Conservation (phyloP, 53 echinoderm and acorn worm genomes). For the Temnopleurus reevesii region DNA sequence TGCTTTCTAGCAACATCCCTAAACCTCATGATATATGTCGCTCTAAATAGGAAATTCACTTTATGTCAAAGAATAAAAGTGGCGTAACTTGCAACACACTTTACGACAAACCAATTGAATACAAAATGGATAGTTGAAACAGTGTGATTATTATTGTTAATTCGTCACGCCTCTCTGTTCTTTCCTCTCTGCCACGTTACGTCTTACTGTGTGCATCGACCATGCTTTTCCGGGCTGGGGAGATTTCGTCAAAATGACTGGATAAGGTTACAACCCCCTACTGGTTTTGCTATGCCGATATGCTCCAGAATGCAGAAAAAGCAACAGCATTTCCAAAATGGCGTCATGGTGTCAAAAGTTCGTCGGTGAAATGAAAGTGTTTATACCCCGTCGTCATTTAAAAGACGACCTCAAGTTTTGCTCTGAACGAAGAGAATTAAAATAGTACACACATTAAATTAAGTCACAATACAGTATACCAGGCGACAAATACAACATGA, state of each 20-base stretch:
- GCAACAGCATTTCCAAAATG: slow-evolving; percentile 24
- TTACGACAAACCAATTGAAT: background rate
- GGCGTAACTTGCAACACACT: background rate
- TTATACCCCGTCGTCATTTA: too few species aligned
- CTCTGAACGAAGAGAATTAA: too few species aligned
- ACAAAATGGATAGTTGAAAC: background rate
- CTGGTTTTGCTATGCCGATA: slow-evolving; percentile 28
- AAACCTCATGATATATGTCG: background rate
- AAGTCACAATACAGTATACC: too few species aligned
- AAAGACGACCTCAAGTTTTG: too few species aligned
- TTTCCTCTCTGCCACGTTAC: background rate
- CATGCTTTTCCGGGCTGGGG: slow-evolving; percentile 20
- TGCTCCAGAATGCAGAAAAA: slow-evolving; percentile 14
- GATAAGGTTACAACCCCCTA: slow-evolving; percentile 12
- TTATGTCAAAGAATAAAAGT: background rate
- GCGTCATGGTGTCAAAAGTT: slow-evolving; percentile 1
- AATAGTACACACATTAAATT: too few species aligned
- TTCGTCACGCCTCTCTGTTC: slow-evolving; percentile 26
- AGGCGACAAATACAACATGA: background rate
- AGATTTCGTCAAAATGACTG: background rate
- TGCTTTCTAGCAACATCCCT: too few species aligned
- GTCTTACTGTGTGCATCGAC: background rate
- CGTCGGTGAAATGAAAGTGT: background rate
- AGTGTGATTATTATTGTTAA: background rate
- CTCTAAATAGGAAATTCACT: background rate